These are phyloP conservation scores for Patella pellucida DNA, from an alignment of 2,888 invertebrate species.

Conservation along the genomic window DNA sequence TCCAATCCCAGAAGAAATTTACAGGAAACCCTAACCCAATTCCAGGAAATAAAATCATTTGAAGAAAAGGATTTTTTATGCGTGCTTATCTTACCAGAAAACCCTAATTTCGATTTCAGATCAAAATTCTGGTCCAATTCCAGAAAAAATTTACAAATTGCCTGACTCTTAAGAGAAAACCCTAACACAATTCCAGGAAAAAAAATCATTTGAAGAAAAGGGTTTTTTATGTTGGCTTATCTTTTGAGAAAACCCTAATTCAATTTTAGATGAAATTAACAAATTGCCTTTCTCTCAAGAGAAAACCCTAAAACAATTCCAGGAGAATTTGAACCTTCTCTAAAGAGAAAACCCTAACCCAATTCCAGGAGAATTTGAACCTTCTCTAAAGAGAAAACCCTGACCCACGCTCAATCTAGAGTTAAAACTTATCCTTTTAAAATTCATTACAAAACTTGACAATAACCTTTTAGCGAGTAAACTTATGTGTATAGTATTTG, in stretches of 20 bases:
- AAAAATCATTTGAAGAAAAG: too few species aligned
- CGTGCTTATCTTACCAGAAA: background rate
- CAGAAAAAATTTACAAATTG: too few species aligned
- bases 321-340: background rate
- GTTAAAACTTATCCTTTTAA: background rate
- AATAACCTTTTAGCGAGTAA: background rate
- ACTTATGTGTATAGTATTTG: too few species aligned
- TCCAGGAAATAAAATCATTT: conserved; percentile 27
- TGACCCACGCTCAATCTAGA: background rate
- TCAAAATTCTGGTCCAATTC: background rate
- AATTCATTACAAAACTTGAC: too few species aligned
- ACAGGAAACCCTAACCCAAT: too few species aligned
- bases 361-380: background rate
- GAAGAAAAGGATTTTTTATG: conserved; percentile 4
- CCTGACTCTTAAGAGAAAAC: background rate
- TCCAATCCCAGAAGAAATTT: too few species aligned
- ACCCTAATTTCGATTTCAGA: background rate
- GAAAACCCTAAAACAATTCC: background rate
- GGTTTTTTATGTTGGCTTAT: too few species aligned
- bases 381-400: background rate
- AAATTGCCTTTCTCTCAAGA: too few species aligned
- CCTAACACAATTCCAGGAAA: background rate
- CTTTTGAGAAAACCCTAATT: too few species aligned
- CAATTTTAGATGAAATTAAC: too few species aligned
- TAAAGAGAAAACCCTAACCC: background rate